Base-by-base conservation (phyloP, 2,888 invertebrate species). In the Cataglyphis cursor region DNA sequence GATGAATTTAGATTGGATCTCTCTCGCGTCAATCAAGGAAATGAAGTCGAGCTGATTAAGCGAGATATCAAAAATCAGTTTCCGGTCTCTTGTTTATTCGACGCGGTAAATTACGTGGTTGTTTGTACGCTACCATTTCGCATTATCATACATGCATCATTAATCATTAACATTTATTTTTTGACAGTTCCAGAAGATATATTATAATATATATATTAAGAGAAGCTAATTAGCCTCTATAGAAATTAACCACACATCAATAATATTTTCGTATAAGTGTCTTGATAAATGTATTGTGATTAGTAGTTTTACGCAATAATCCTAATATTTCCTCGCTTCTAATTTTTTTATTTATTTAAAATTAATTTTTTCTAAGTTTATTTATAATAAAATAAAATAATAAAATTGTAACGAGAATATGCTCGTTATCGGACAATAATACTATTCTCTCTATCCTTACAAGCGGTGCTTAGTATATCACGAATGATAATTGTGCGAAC, bases 31-130 rank as follows among this genome's bases (percentile, higher is more conserved):
- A 57, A 68, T 76, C 68, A 57, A 54, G 48, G 41, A 66, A 59
- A 62, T 57, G 31, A 73, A 44, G 0, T 18, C 6, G n/a, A 12
- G 66, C 38, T 54, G 24, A 76, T 68, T 66, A 66, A 54, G 51
- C 35, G 18, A 35, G 31, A 38, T 65, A 57, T 41, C 70, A 68
- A 41, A 41, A 38, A 38, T 65, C 65, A 48, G 31, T 38, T 76
- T 76, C 76, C 54, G 68, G 24, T 73, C 59, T 21, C 24, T 65
- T 80, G 81, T 88, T 87, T 88, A 86, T 18, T 41, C 59, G 21
- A 35, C 31, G n/a, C n/a, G 38, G 3, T n/a, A 72, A 44, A 59
- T 72, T 73, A 61, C 12, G 18, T 18, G 21, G 15, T 41, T 59
- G 51, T 78, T 72, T 78, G 68, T 9, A 68, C 38, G 54, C 51